phyloP scores from a whole-genome alignment of 2,888 invertebrate species.

The Brachyopa scutellaris region DNA sequence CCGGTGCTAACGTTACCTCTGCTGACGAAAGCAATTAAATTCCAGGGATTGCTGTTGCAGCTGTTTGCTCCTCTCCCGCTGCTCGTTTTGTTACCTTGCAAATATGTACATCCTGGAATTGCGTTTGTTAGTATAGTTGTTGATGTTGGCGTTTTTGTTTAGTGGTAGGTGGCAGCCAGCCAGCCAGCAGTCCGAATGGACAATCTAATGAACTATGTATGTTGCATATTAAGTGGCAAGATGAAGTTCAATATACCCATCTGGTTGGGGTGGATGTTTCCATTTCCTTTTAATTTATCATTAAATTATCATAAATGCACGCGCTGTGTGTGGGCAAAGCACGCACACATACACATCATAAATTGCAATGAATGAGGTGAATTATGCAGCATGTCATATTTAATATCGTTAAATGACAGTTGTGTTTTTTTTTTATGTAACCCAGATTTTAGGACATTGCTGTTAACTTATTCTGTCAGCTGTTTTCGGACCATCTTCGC shows the following conservation, averaged over 20 bases:
- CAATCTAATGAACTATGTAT: slow-evolving; percentile 63
- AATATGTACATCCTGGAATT: slow-evolving; percentile 10
- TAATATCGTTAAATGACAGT: slow-evolving; percentile 18
- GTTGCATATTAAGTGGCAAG: slow-evolving; percentile 68
- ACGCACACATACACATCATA: slow-evolving; percentile 49
- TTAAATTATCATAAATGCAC: slow-evolving; percentile 59
- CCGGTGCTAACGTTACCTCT: slow-evolving; percentile 10
- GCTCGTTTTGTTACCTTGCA: no score
- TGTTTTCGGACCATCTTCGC: no score
- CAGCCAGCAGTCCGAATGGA: no score
- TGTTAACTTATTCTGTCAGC: no score
- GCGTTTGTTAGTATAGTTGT: slow-evolving; percentile 15
- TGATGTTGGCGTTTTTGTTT: slow-evolving; percentile 49
- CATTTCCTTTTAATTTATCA: slow-evolving; percentile 58
- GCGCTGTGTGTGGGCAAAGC: slow-evolving; percentile 6
- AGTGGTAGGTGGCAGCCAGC: no score
- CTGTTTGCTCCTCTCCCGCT: slow-evolving; percentile 37
- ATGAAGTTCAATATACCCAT: slow-evolving; percentile 56
- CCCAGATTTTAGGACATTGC: no score
- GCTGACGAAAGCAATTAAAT: slow-evolving; percentile 68
- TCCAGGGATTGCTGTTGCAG: slow-evolving; percentile 66
- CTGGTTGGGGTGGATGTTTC: slow-evolving; percentile 20
- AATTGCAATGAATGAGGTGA: slow-evolving; percentile 49
- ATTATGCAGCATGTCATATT: slow-evolving; percentile 27
- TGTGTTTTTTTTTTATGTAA: no score